Percentiles rank a stretch among this genome's conserved stretches.
Evolutionary conservation across 2,113 vertebrate genomes (phyloP).

Genomic region (Macquaria australasica): DNA sequence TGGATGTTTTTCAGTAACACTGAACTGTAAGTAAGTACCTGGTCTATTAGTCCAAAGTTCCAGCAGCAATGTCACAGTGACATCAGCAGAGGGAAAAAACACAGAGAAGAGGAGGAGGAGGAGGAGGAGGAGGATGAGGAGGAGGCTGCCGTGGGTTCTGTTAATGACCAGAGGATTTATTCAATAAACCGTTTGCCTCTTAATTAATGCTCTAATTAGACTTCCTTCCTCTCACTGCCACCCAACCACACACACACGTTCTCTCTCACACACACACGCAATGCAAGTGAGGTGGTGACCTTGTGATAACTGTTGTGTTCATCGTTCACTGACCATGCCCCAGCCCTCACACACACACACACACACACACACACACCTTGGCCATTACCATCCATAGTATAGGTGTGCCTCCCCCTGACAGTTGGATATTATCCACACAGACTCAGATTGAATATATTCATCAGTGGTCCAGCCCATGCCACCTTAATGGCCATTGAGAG

Average conservation of each 20-base stretch:
- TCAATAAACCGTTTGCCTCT: slow-evolving; percentile 88
- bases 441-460: slow-evolving; percentile 94
- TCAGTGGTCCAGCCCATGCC: slow-evolving; percentile 85
- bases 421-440: slow-evolving; percentile 80
- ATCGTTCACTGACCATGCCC: slow-evolving; percentile 86
- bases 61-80: slow-evolving; percentile 5
- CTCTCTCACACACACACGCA: slow-evolving; percentile 15
- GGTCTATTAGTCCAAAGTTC: slow-evolving; percentile 5
- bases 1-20: background rate
- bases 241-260: slow-evolving; percentile 52
- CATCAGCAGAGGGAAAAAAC: background rate
- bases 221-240: slow-evolving; percentile 76
- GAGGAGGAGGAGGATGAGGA: background rate
- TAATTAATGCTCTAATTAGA: slow-evolving; percentile 89
- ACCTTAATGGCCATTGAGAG: slow-evolving; percentile 94
- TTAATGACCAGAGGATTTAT: slow-evolving; percentile 89
- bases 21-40: background rate
- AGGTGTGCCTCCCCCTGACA: slow-evolving; percentile 92
- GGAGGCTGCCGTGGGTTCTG: slow-evolving; percentile 30
- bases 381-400: slow-evolving; percentile 92
- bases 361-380: slow-evolving; percentile 84
- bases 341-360: slow-evolving; percentile 35
- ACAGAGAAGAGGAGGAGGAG: slow-evolving; percentile 2
- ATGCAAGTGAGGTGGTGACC: slow-evolving; percentile 87
- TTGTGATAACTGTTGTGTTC: slow-evolving; percentile 95